Conservation (phyloP, 92 coral and sea anemone species). For the Palythoa heliodiscus region DNA sequence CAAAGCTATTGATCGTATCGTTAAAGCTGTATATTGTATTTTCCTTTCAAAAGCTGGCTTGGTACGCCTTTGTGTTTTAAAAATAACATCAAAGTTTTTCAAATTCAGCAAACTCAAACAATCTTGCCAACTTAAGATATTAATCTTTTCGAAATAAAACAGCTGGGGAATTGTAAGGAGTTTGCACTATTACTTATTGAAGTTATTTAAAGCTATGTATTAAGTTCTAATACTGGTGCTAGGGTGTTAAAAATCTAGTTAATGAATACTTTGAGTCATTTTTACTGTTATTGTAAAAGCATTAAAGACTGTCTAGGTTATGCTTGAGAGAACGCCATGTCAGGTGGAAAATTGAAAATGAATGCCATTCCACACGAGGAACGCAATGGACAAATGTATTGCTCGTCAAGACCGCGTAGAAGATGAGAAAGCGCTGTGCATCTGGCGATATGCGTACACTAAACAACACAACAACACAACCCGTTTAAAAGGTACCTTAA, state of each 20-base stretch:
- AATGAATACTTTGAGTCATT: neutral
- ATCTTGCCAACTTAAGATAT: neutral
- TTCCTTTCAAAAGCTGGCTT: neutral
- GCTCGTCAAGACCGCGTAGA: neutral
- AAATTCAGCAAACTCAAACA: neutral
- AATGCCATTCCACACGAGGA: neutral
- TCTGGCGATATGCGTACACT: neutral
- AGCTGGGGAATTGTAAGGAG: conserved; percentile 10
- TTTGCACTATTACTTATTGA: neutral
- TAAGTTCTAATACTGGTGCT: neutral
- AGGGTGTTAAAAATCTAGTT: neutral
- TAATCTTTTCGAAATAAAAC: neutral
- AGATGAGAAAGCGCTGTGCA: neutral
- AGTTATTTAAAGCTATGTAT: conserved; percentile 13
- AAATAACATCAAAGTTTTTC: neutral
- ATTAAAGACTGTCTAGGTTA: neutral
- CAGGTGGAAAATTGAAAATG: conserved; percentile 25
- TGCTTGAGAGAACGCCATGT: neutral
- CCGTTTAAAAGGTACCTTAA: too few relatives aligned
- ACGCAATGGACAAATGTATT: neutral
- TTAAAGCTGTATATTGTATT: neutral
- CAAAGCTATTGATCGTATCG: neutral
- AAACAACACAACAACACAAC: neutral
- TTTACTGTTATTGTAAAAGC: too few relatives aligned
- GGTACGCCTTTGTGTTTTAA: neutral